phyloP scores from a whole-genome alignment of 2,888 invertebrate species.

The Aleiodes testaceus region DNA sequence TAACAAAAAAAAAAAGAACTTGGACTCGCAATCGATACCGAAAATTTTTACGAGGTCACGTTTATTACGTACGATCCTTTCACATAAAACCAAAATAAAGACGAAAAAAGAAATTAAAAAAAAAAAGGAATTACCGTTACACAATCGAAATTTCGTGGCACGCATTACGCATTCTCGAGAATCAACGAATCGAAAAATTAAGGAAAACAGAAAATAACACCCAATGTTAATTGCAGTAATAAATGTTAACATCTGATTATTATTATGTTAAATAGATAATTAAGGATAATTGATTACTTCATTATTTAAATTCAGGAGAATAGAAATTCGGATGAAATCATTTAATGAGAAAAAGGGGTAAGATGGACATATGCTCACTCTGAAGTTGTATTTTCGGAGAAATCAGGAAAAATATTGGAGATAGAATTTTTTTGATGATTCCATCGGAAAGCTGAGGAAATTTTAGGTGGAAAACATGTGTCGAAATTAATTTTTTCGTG shows the following conservation, averaged over 20 bases:
- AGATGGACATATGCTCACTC: too few species aligned
- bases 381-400: too few species aligned
- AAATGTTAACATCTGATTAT: not conserved
- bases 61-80: slow-evolving; percentile 10
- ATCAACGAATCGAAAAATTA: slow-evolving; percentile 13
- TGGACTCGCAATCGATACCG: slow-evolving; percentile 3
- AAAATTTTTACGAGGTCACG: slow-evolving; percentile 19
- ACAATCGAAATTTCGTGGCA: slow-evolving; percentile 21
- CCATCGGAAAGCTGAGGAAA: too few species aligned
- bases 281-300: not conserved
- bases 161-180: slow-evolving; percentile 20
- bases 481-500: too few species aligned
- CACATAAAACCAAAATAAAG: slow-evolving; percentile 7
- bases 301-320: not conserved
- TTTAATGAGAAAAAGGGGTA: too few species aligned
- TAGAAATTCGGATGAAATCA: too few species aligned
- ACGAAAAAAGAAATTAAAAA: too few species aligned
- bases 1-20: not conserved
- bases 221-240: slow-evolving; percentile 4
- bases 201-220: not conserved
- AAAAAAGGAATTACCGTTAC: slow-evolving; percentile 5
- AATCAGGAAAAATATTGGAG: too few species aligned
- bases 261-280: not conserved
- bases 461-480: too few species aligned
- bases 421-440: too few species aligned